phyloP scores from a whole-genome alignment of 2,888 invertebrate genomes.

The Drosophila flavopinicola region DNA sequence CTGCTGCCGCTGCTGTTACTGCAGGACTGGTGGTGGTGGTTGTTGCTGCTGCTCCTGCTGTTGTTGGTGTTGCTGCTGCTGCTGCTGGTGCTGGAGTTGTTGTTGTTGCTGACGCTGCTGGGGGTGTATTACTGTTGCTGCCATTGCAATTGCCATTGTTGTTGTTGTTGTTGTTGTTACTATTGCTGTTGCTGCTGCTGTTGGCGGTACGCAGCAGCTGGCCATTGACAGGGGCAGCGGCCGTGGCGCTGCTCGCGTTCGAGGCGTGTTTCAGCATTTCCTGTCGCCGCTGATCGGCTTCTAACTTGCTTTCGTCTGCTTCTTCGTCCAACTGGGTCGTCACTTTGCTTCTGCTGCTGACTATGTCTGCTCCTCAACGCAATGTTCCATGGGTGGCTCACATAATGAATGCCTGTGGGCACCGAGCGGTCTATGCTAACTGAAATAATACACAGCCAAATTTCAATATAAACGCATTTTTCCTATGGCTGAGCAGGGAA shows the following conservation, averaged over 20 bases:
- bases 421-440: conserved; percentile 14
- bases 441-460: conserved; percentile 10
- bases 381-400: conserved; percentile 35
- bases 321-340: background rate
- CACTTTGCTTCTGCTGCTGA: conserved; percentile 14
- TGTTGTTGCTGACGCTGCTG: conserved; percentile 36
- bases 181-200: conserved; percentile 9
- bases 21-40: conserved; percentile 12
- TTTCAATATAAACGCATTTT: background rate
- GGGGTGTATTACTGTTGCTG: conserved; percentile 44
- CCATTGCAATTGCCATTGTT: conserved; percentile 20
- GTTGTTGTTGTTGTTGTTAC: conserved; percentile 3
- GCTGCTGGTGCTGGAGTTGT: conserved; percentile 49
- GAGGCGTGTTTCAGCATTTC: conserved; percentile 82
- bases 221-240: conserved; percentile 39
- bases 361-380: conserved; percentile 28
- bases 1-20: conserved; percentile 18
- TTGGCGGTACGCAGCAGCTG: conserved; percentile 70
- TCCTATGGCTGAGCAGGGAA: too few relatives aligned
- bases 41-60: conserved; percentile 5
- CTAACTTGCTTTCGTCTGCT: background rate
- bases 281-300: conserved; percentile 24
- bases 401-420: conserved; percentile 44
- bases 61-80: conserved; percentile 13
- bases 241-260: conserved; percentile 67